Evolutionary conservation across 2,888 invertebrate genomes (phyloP).

Genomic region (Apodemia zela): DNA sequence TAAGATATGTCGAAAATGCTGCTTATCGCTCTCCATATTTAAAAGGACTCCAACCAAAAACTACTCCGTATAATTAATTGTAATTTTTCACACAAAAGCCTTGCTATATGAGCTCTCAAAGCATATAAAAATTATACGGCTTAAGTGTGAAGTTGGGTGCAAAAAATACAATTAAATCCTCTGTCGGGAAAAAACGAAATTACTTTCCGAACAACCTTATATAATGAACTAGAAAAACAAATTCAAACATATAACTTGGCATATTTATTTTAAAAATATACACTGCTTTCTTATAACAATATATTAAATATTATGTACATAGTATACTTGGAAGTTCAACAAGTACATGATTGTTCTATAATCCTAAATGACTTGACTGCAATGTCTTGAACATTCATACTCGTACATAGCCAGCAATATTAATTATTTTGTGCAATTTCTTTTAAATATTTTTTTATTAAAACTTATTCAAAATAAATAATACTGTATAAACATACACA

Average conservation of each 20-base stretch:
- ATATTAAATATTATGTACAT: not conserved
- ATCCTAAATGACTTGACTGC: not conserved
- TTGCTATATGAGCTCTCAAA: too few relatives aligned
- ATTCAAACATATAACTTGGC: constrained; percentile 48
- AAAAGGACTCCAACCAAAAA: too few relatives aligned
- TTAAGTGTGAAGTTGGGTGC: too few relatives aligned
- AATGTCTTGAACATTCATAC: not conserved
- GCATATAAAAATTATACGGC: too few relatives aligned
- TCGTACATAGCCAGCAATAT: not conserved
- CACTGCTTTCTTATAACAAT: constrained; percentile 56
- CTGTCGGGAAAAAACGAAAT: too few relatives aligned
- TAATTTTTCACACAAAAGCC: too few relatives aligned
- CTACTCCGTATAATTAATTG: too few relatives aligned
- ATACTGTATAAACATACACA: constrained; percentile 9
- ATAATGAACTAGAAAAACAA: constrained; percentile 15
- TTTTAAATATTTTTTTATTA: not conserved
- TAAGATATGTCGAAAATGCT: too few relatives aligned
- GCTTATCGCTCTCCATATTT: too few relatives aligned
- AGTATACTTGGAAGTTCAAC: constrained; percentile 30
- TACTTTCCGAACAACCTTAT: too few relatives aligned
- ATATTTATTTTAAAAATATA: constrained; percentile 68
- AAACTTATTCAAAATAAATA: constrained; percentile 11
- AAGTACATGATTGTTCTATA: constrained; percentile 18
- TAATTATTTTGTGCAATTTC: constrained; percentile 2
- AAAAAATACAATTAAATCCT: too few relatives aligned